Percentiles rank a stretch among this genome's conserved stretches.
These are phyloP conservation scores for Aplochiton taeniatus DNA, from an alignment of 2,797 vertebrate species.

Conservation along the genomic window DNA sequence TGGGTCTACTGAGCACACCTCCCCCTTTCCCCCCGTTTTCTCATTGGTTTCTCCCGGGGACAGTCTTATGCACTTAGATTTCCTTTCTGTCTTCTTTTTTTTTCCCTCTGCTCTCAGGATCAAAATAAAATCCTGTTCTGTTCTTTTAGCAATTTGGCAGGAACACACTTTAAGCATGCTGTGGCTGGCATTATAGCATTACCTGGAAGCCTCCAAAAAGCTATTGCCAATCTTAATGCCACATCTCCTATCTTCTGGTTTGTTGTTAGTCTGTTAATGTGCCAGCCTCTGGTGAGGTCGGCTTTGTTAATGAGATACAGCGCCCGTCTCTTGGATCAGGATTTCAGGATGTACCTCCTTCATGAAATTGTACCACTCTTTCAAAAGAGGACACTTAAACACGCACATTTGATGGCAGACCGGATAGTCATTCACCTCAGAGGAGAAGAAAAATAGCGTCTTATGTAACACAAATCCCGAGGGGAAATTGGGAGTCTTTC, in stretches of 20 bases:
- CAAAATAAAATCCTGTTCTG: neutral
- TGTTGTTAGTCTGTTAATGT: constrained; percentile 34
- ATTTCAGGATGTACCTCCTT: constrained; percentile 29
- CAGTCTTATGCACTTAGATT: too few relatives aligned
- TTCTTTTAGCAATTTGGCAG: neutral
- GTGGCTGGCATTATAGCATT: constrained; percentile 66
- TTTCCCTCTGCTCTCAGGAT: neutral
- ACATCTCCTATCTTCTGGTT: constrained; percentile 47
- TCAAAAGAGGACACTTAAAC: constrained; percentile 23
- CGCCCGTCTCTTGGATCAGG: constrained; percentile 21
- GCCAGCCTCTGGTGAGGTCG: constrained; percentile 21
- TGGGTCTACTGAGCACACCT: too few relatives aligned
- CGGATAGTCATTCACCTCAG: constrained; percentile 27
- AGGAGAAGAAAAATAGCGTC: constrained; percentile 5
- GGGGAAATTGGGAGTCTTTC: constrained; percentile 23
- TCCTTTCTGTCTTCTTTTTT: neutral
- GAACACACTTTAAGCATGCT: constrained; percentile 36
- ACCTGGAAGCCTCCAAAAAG: constrained; percentile 55
- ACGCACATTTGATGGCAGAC: constrained; percentile 7
- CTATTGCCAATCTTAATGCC: constrained; percentile 59
- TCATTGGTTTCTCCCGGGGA: too few relatives aligned
- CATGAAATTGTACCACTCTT: constrained; percentile 24
- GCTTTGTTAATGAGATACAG: constrained; percentile 43
- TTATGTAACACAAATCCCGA: constrained; percentile 24
- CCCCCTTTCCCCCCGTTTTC: too few relatives aligned